phyloP scores from a whole-genome alignment of 2,797 vertebrate genomes.

The Sebastes diaconus region DNA sequence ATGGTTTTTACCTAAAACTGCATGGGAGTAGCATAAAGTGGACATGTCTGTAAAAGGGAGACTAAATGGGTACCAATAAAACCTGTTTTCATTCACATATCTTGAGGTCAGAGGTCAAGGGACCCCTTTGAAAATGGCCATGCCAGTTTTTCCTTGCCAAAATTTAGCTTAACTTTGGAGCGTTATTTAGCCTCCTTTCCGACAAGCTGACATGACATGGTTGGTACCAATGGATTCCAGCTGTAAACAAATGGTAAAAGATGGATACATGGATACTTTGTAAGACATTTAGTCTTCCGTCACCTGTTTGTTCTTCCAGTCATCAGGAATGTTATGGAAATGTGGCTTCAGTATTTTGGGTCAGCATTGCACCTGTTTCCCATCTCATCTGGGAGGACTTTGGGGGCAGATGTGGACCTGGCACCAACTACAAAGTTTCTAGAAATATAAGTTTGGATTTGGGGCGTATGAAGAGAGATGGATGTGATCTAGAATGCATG shows the following conservation, averaged over 20 bases:
- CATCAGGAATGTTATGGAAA: neutral
- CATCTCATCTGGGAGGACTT: constrained; percentile 46
- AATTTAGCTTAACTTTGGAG: too few species aligned
- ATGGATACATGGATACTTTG: neutral
- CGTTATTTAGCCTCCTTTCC: too few species aligned
- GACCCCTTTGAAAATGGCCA: too few species aligned
- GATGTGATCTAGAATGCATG: neutral
- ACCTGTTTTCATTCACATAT: too few species aligned
- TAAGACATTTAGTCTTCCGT: neutral
- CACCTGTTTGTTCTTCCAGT: neutral
- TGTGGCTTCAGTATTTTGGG: constrained; percentile 19
- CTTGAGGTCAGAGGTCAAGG: too few species aligned
- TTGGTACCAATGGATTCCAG: neutral
- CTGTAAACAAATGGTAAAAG: neutral
- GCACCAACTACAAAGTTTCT: constrained; percentile 66
- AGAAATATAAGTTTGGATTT: constrained; percentile 21
- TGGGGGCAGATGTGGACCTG: constrained; percentile 69
- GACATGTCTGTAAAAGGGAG: too few species aligned
- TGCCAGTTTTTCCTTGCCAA: too few species aligned
- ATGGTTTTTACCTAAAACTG: too few species aligned
- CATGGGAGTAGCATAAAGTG: too few species aligned
- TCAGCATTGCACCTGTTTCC: constrained; percentile 56
- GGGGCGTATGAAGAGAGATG: neutral
- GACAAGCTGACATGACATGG: too few species aligned
- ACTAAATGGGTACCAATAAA: too few species aligned